Conservation (phyloP, 2,888 invertebrate genomes). For the Hemicrepidius hirtus region DNA sequence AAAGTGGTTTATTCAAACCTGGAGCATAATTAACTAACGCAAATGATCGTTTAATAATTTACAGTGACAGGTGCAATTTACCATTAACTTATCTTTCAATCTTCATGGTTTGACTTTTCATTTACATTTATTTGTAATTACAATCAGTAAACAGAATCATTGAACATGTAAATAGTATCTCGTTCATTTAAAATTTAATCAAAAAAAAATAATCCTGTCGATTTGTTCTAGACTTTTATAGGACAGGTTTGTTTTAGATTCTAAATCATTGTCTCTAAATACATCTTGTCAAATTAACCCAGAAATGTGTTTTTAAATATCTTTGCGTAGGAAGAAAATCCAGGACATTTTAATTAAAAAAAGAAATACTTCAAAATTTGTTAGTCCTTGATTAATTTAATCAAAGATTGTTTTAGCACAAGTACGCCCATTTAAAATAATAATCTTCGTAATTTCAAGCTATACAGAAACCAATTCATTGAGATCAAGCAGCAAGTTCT, state of each 20-base stretch:
- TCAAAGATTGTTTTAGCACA: background rate
- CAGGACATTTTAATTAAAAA: slow-evolving; percentile 15
- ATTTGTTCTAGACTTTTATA: slow-evolving; percentile 5
- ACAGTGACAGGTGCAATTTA: slow-evolving; percentile 1
- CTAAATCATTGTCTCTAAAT: slow-evolving; percentile 18
- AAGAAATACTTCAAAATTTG: background rate
- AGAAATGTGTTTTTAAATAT: slow-evolving; percentile 21
- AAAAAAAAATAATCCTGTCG: slow-evolving; percentile 3
- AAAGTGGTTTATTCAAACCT: background rate
- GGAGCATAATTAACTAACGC: slow-evolving; percentile 4
- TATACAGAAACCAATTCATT: background rate
- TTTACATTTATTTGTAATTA: background rate
- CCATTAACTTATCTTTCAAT: slow-evolving; percentile 1
- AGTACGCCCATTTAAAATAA: background rate
- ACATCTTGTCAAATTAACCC: slow-evolving; percentile 33
- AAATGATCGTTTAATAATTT: slow-evolving; percentile 19
- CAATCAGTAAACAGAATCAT: too few species aligned
- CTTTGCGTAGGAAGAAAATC: slow-evolving; percentile 9
- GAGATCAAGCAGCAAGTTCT: background rate
- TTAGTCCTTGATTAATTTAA: too few species aligned
- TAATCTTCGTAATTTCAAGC: background rate
- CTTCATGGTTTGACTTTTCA: background rate
- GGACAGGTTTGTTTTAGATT: slow-evolving; percentile 8
- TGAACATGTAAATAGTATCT: too few species aligned
- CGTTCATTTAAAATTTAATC: background rate